Evolutionary conservation across 1,140 invertebrate genomes (phyloP).

Genomic region (Drosophila malerkotliana): DNA sequence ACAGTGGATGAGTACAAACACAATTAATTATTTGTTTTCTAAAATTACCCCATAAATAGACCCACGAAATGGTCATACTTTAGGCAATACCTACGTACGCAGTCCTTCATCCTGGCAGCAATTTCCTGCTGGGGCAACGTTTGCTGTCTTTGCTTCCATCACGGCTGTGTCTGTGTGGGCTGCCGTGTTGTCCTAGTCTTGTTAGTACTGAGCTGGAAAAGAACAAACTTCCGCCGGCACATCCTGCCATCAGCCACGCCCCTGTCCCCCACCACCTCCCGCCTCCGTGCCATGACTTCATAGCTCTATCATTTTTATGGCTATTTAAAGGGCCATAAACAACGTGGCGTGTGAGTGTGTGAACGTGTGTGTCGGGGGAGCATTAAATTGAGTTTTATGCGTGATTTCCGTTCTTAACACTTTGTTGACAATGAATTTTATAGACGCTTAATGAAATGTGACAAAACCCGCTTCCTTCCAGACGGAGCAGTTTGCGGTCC

Average conservation of each 20-base stretch:
- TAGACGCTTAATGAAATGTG: conserved; percentile 57
- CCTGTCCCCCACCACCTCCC: background rate
- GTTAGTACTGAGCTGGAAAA: conserved; percentile 53
- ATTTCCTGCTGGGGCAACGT: conserved; percentile 61
- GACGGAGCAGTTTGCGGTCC: conserved; percentile 94
- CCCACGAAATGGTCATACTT: background rate
- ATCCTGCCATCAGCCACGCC: conserved; percentile 48
- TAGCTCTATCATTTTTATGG: conserved; percentile 76
- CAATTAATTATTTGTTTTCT: too few species aligned
- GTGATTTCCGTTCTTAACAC: conserved; percentile 76
- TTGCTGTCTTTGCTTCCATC: conserved; percentile 45
- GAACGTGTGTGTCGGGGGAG: conserved; percentile 25
- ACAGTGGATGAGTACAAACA: too few species aligned
- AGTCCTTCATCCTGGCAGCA: conserved; percentile 48
- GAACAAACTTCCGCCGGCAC: conserved; percentile 73
- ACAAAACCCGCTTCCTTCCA: conserved; percentile 85
- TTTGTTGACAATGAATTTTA: conserved; percentile 72
- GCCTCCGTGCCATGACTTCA: conserved; percentile 11
- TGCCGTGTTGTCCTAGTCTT: conserved; percentile 52
- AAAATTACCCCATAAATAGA: background rate
- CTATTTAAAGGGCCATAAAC: conserved; percentile 74
- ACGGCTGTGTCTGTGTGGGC: conserved; percentile 9
- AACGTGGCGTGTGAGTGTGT: conserved; percentile 21
- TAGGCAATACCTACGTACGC: background rate
- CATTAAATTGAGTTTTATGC: conserved; percentile 78